phyloP scores from a whole-genome alignment of 2,888 invertebrate genomes.

The Seira musarum region DNA sequence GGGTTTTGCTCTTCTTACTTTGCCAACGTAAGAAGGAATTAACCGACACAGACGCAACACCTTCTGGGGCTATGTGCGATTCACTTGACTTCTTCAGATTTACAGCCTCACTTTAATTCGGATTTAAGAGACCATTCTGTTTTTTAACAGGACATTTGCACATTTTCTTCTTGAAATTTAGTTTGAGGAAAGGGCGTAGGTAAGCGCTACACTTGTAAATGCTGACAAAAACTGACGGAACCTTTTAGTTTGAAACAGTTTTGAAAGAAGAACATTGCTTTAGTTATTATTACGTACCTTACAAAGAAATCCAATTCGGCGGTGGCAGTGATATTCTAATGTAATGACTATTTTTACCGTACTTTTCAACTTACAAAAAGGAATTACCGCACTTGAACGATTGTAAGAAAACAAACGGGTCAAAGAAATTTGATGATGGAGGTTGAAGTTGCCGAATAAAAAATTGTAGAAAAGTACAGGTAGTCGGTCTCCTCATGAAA shows the following conservation, averaged over 20 bases:
- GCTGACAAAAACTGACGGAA: conserved; percentile 57
- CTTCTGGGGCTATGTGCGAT: too few relatives aligned
- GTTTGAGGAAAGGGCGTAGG: neutral
- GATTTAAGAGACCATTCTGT: too few relatives aligned
- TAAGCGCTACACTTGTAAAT: conserved; percentile 24
- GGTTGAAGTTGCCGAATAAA: neutral
- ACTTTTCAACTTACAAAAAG: neutral
- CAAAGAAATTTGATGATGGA: conserved; percentile 12
- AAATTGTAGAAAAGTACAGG: neutral
- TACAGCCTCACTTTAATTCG: too few relatives aligned
- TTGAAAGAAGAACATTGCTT: conserved; percentile 34
- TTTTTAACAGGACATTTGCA: too few relatives aligned
- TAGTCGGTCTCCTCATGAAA: neutral
- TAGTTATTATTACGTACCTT: too few relatives aligned
- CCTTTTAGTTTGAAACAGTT: conserved; percentile 49
- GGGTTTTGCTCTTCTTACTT: neutral
- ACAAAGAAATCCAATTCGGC: conserved; percentile 35
- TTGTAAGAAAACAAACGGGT: neutral
- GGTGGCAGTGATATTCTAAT: conserved; percentile 11
- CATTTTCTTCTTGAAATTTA: too few relatives aligned
- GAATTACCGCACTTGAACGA: conserved; percentile 8
- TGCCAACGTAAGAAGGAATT: too few relatives aligned
- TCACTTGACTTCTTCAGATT: too few relatives aligned
- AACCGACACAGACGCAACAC: too few relatives aligned
- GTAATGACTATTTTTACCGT: conserved; percentile 31